Conservation (phyloP, 2,113 vertebrate genomes). For the Arothron firmamentum region DNA sequence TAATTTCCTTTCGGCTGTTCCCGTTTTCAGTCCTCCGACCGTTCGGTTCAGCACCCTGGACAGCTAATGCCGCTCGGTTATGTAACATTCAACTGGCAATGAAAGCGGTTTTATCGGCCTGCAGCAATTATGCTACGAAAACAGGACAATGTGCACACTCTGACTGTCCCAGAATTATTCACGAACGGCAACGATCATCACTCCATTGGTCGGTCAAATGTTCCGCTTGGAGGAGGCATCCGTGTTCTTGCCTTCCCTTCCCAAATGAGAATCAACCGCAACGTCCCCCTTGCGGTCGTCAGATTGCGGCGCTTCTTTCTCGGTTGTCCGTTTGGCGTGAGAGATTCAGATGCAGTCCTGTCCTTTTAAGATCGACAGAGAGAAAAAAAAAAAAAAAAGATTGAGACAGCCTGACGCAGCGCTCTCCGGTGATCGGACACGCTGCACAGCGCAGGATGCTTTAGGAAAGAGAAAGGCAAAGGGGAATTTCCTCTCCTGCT, state of each 20-base stretch:
- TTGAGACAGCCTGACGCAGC: conserved; percentile 9
- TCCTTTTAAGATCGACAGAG: conserved; percentile 26
- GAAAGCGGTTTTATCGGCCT: conserved; percentile 31
- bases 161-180: not conserved
- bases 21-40: conserved; percentile 38
- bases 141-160: conserved; percentile 25
- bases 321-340: not conserved
- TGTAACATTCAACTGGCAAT: conserved; percentile 59
- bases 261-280: conserved; percentile 15
- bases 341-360: conserved; percentile 16
- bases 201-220: conserved; percentile 35
- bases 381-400: not conserved
- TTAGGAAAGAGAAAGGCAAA: conserved; percentile 31
- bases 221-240: conserved; percentile 37
- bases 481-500: conserved; percentile 39
- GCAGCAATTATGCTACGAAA: conserved; percentile 14
- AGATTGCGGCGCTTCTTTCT: conserved; percentile 13
- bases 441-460: conserved; percentile 41
- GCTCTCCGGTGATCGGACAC: conserved; percentile 47
- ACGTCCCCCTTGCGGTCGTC: conserved; percentile 1
- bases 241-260: conserved; percentile 22
- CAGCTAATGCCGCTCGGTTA: conserved; percentile 68
- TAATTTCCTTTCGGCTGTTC: conserved; percentile 50
- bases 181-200: conserved; percentile 24
- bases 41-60: conserved; percentile 68